A percentile compares a stretch with the other conserved stretches of the same genome.
phyloP scores from a whole-genome alignment of 2,113 vertebrate genomes.

The Marmota flaviventris region DNA sequence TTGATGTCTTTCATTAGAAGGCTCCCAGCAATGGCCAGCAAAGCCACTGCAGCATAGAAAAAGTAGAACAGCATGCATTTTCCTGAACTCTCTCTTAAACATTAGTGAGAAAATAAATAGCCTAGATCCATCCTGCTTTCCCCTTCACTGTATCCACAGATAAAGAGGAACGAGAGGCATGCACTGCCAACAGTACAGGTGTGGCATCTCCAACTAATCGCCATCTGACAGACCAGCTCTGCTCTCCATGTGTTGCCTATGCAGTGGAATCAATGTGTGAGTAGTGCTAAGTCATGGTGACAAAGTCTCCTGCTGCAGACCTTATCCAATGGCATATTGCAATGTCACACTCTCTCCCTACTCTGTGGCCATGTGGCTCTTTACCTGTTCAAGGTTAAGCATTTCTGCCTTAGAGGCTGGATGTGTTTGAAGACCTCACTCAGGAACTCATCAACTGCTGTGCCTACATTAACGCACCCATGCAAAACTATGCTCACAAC shows the following conservation, averaged over 20 bases:
- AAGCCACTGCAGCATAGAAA: neutral
- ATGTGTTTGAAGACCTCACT: neutral
- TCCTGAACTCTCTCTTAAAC: neutral
- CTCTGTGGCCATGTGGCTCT: neutral
- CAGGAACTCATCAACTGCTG: neutral
- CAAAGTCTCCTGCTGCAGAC: slow-evolving; percentile 6
- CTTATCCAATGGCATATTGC: neutral
- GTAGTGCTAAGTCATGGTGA: slow-evolving; percentile 61
- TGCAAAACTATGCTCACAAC: neutral
- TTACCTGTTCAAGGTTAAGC: slow-evolving; percentile 31
- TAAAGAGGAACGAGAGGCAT: neutral
- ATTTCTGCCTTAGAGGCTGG: neutral
- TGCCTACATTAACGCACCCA: neutral
- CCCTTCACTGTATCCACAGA: neutral
- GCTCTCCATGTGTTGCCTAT: neutral
- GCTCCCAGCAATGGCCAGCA: neutral
- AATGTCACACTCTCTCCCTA: neutral
- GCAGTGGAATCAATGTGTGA: neutral
- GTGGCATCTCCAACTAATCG: neutral
- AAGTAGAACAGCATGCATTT: neutral
- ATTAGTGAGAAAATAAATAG: neutral
- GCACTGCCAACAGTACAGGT: neutral
- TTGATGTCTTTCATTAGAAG: neutral
- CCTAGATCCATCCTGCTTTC: neutral
- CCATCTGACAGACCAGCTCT: neutral